Evolutionary conservation across 2,888 invertebrate genomes (phyloP).

Genomic region (Trichopria drosophilae): DNA sequence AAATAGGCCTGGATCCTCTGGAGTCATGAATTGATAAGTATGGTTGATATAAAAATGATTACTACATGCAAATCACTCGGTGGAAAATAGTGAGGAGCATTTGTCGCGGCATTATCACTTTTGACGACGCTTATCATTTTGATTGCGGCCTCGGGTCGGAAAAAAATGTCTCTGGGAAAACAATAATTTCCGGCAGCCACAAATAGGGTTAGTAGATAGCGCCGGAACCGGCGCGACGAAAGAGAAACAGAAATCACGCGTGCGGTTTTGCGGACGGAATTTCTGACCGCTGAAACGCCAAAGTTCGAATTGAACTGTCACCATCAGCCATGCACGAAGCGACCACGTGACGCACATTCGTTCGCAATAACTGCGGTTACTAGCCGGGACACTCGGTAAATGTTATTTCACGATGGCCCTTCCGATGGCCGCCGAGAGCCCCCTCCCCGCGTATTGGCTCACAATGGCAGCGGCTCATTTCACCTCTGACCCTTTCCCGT

Average conservation of each 20-base stretch:
- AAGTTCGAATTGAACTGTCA: conserved; percentile 59
- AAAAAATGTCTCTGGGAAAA: too few relatives aligned
- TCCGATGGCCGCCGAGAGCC: neutral
- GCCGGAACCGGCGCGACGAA: conserved; percentile 27
- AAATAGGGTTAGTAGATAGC: conserved; percentile 24
- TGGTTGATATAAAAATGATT: too few relatives aligned
- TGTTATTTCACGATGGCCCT: conserved; percentile 41
- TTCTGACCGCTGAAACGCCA: conserved; percentile 56
- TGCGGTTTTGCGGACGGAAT: conserved; percentile 56
- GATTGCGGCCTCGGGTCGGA: too few relatives aligned
- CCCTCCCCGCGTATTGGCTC: neutral
- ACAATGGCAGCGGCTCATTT: conserved; percentile 36
- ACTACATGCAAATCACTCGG: too few relatives aligned
- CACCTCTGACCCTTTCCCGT: conserved; percentile 42
- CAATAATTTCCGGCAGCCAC: too few relatives aligned
- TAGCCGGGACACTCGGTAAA: conserved; percentile 45
- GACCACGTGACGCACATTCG: conserved; percentile 49
- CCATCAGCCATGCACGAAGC: conserved; percentile 51
- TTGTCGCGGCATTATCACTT: too few relatives aligned
- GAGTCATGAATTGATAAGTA: too few relatives aligned
- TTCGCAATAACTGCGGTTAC: conserved; percentile 54
- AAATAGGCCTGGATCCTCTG: too few relatives aligned
- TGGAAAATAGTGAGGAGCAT: too few relatives aligned
- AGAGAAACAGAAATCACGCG: conserved; percentile 55
- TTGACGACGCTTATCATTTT: too few relatives aligned